Percentiles rank a stretch among this genome's conserved stretches.
Evolutionary conservation across 23 tunicate genomes (phyloP).

Genomic region (Styela clava): DNA sequence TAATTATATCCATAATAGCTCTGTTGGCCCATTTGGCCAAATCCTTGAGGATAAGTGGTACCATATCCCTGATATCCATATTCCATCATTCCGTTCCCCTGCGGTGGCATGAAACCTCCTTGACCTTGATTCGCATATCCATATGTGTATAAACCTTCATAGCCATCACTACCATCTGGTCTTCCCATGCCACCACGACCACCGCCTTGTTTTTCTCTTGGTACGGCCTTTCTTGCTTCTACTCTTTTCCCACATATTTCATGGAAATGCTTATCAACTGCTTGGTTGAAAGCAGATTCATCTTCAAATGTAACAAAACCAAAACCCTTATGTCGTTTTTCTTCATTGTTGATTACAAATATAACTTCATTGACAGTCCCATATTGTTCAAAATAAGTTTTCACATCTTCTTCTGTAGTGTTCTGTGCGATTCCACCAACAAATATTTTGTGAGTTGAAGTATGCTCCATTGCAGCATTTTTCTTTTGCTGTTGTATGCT

Average conservation of each 20-base stretch:
- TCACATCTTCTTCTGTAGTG: slow-evolving; percentile 61
- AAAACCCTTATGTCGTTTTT: slow-evolving; percentile 62
- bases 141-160: slow-evolving; percentile 56
- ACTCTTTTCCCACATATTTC: slow-evolving; percentile 81
- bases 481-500: slow-evolving; percentile 71
- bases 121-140: slow-evolving; percentile 43
- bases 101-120: slow-evolving; percentile 26
- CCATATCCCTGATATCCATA: slow-evolving; percentile 19
- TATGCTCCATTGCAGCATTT: slow-evolving; percentile 28
- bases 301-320: slow-evolving; percentile 95
- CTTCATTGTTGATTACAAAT: slow-evolving; percentile 71
- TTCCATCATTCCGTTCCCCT: slow-evolving; percentile 26
- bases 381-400: slow-evolving; percentile 60
- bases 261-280: slow-evolving; percentile 88
- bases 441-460: slow-evolving; percentile 70
- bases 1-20: slow-evolving; percentile 22
- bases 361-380: slow-evolving; percentile 72
- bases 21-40: slow-evolving; percentile 1
- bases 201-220: slow-evolving; percentile 55
- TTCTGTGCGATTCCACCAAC: slow-evolving; percentile 90
- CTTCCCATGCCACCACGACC: not conserved
- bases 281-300: slow-evolving; percentile 85
- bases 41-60: slow-evolving; percentile 16
- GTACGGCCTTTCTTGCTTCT: slow-evolving; percentile 75
- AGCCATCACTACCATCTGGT: slow-evolving; percentile 31